These are phyloP conservation scores for Eulimnadia texana DNA, from an alignment of 1,140 invertebrate genomes.

Conservation along the genomic window DNA sequence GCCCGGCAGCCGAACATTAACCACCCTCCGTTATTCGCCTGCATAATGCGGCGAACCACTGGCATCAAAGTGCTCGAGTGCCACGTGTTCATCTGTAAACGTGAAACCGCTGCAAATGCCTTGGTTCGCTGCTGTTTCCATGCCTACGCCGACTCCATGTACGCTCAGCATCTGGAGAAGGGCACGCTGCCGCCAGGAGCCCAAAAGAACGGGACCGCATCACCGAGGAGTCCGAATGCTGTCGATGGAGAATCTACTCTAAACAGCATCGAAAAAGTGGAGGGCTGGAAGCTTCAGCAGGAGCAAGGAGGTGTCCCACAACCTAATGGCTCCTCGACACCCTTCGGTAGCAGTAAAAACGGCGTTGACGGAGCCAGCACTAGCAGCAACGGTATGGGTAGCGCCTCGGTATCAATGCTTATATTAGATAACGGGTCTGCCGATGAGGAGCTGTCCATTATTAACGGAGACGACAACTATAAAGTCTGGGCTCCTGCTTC, in stretches of 20 bases:
- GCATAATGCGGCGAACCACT: conserved; percentile 81
- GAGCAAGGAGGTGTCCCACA: conserved; percentile 2
- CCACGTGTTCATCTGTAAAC: conserved; percentile 95
- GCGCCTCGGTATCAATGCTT: conserved; percentile 22
- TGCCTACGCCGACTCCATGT: conserved; percentile 84
- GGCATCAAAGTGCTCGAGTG: conserved; percentile 99
- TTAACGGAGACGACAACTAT: conserved; percentile 82
- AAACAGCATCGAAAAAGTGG: conserved; percentile 24
- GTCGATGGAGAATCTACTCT: conserved; percentile 17
- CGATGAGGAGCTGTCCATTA: conserved; percentile 53
- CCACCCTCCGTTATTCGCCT: conserved; percentile 92
- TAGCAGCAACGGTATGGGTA: conserved; percentile 32
- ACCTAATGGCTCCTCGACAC: background rate
- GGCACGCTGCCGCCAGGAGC: conserved; percentile 25
- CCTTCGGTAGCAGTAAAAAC: conserved; percentile 1
- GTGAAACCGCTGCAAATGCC: conserved; percentile 86
- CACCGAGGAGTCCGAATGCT: background rate
- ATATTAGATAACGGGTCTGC: conserved; percentile 23
- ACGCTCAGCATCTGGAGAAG: conserved; percentile 54
- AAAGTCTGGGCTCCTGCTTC: conserved; percentile 56
- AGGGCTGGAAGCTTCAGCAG: conserved; percentile 21
- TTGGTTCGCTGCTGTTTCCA: conserved; percentile 87
- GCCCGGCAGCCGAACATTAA: conserved; percentile 67
- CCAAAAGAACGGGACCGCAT: background rate
- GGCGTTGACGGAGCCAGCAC: conserved; percentile 35